Evolutionary conservation across 2,113 vertebrate genomes (phyloP).

Genomic region (Dendrocopos noguchii): DNA sequence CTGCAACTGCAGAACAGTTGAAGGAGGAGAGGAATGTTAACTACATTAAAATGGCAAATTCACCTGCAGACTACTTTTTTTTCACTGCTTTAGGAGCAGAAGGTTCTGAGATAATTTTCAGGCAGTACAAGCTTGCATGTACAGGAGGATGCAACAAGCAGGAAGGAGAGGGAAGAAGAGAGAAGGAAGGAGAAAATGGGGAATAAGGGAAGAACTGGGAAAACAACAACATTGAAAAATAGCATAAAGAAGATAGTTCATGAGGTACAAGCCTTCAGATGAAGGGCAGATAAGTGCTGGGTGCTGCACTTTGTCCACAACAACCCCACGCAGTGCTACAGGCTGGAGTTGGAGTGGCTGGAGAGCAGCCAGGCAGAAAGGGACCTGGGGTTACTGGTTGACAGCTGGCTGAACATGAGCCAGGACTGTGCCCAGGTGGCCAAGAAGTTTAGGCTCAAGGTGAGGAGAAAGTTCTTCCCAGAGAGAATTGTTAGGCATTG

Average conservation of each 20-base stretch:
- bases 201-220: not conserved
- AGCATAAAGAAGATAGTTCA: not conserved
- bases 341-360: too few species aligned
- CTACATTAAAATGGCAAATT: slow-evolving; percentile 50
- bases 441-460: too few species aligned
- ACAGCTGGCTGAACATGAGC: too few species aligned
- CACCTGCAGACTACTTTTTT: slow-evolving; percentile 34
- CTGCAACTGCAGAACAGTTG: not conserved
- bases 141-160: not conserved
- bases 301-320: too few species aligned
- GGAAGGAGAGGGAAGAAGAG: not conserved
- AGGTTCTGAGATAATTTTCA: slow-evolving; percentile 17
- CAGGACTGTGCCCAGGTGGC: too few species aligned
- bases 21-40: slow-evolving; percentile 18
- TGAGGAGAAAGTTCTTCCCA: too few species aligned
- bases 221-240: not conserved
- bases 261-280: not conserved
- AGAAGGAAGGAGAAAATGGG: not conserved
- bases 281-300: not conserved
- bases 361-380: too few species aligned
- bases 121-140: not conserved
- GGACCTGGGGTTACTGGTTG: too few species aligned
- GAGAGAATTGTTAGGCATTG: too few species aligned
- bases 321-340: too few species aligned
- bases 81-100: not conserved